Evolutionary conservation across 2,113 vertebrate genomes (phyloP).

Genomic region (Ailurus styani): DNA sequence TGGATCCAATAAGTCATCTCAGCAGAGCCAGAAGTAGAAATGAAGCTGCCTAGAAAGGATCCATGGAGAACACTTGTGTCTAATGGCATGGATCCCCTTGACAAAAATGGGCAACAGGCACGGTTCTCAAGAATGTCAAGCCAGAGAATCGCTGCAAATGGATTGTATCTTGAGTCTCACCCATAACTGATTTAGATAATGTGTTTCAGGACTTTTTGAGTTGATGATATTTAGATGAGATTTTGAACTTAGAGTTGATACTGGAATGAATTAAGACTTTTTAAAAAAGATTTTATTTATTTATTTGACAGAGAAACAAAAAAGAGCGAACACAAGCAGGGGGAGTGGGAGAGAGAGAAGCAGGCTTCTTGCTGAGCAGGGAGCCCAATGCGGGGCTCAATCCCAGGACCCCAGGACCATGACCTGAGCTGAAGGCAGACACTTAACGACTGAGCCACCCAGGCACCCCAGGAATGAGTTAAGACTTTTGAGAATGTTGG

Average conservation of each 20-base stretch:
- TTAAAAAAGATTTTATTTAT: too few relatives aligned
- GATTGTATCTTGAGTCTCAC: accelerated
- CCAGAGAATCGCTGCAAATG: background rate
- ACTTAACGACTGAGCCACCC: too few relatives aligned
- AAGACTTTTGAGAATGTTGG: background rate
- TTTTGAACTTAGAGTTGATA: background rate
- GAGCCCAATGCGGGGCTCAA: too few relatives aligned
- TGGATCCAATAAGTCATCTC: background rate
- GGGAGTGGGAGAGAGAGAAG: too few relatives aligned
- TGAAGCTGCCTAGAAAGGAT: background rate
- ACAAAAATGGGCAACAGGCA: background rate
- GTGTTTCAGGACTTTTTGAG: background rate
- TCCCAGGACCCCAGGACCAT: too few relatives aligned
- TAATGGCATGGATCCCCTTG: too few relatives aligned
- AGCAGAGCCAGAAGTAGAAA: background rate
- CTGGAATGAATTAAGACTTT: background rate
- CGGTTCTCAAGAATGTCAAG: too few relatives aligned
- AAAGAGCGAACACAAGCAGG: too few relatives aligned
- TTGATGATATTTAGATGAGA: background rate
- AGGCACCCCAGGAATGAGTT: background rate
- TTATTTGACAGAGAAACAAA: too few relatives aligned
- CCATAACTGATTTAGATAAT: background rate
- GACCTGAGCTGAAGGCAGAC: too few relatives aligned
- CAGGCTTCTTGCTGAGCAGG: too few relatives aligned
- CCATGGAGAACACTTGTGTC: background rate